phyloP scores from a whole-genome alignment of 2,113 vertebrate species.

The Lophius piscatorius region DNA sequence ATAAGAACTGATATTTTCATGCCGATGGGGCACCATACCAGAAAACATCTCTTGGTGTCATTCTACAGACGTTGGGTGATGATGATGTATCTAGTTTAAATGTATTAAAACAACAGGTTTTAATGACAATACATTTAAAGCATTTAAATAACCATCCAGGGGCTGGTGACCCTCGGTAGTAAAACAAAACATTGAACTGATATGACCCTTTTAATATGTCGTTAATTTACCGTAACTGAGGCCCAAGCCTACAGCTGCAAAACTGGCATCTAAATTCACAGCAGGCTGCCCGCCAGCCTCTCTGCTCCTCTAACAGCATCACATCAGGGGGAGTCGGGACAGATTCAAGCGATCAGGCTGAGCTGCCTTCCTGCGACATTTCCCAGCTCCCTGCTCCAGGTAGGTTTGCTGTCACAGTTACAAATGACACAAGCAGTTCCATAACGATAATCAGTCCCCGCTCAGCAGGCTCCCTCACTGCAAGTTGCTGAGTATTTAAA shows the following conservation, averaged over 20 bases:
- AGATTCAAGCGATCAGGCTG: constrained; percentile 35
- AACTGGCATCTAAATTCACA: no score
- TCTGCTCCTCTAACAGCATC: constrained; percentile 27
- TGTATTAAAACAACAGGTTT: no score
- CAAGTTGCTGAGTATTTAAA: constrained; percentile 62
- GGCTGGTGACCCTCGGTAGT: no score
- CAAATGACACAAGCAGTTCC: constrained; percentile 58
- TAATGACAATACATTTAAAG: no score
- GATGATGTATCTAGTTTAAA: no score
- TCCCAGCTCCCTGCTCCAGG: constrained; percentile 49
- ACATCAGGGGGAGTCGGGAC: constrained; percentile 41
- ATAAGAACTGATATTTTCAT: no score
- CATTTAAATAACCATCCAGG: no score
- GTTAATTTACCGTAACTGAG: constrained; percentile 14
- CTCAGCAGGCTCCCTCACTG: constrained; percentile 37
- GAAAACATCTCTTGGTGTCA: no score
- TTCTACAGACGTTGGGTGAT: no score
- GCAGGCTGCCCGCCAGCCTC: no score
- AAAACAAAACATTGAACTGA: not conserved
- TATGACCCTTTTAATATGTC: no score
- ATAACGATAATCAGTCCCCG: constrained; percentile 45
- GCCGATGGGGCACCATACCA: no score
- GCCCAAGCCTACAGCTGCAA: constrained; percentile 2
- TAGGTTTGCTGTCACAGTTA: constrained; percentile 59
- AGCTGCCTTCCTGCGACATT: constrained; percentile 19